Conservation (phyloP, 2,797 vertebrate species). For the Sebastes oblongus region DNA sequence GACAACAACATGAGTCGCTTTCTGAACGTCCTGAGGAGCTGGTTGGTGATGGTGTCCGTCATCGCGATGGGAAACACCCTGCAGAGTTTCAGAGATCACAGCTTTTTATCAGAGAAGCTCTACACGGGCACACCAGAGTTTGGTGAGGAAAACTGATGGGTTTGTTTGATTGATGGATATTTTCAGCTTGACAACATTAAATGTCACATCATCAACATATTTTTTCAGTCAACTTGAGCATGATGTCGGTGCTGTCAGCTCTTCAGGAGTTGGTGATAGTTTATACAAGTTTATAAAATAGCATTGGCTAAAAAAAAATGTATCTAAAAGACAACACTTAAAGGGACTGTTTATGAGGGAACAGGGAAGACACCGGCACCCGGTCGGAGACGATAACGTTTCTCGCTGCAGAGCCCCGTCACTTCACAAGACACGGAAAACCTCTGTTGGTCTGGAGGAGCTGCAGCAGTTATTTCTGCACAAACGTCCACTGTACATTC, state of each 20-base stretch:
- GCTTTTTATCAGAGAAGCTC: conserved; percentile 95
- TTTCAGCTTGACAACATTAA: background rate
- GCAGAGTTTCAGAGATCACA: conserved; percentile 95
- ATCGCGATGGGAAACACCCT: conserved; percentile 93
- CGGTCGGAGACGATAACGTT: no score
- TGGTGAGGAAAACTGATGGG: conserved; percentile 77
- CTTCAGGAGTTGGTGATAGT: background rate
- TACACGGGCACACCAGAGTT: conserved; percentile 92
- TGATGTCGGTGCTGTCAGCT: background rate
- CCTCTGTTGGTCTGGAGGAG: no score
- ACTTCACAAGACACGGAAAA: no score
- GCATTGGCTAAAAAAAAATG: background rate
- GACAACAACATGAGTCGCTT: conserved; percentile 88
- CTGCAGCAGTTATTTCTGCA: no score
- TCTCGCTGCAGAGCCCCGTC: no score
- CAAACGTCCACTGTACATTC: no score
- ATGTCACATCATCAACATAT: background rate
- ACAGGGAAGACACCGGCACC: no score
- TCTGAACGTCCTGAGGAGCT: conserved; percentile 92
- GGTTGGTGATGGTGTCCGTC: conserved; percentile 95
- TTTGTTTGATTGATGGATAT: no score
- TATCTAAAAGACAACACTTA: background rate
- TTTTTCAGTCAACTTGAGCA: background rate
- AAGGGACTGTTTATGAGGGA: no score
- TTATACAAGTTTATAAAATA: background rate